Evolutionary conservation across 2,113 vertebrate genomes (phyloP), one percentile per base, ranked within the genome.

Genomic region (Empidonax traillii): DNA sequence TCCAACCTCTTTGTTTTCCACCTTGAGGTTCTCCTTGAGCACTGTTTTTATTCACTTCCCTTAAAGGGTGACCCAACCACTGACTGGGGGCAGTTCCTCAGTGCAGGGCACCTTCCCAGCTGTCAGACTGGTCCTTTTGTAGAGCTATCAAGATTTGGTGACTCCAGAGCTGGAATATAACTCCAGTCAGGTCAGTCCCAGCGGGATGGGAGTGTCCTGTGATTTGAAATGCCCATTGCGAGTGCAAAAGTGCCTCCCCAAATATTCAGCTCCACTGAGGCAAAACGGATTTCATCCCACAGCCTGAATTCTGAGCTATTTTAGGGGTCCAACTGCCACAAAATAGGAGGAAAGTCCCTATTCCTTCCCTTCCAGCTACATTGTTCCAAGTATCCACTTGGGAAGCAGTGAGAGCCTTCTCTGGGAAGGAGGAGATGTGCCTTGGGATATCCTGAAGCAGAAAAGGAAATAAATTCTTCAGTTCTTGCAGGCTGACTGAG

Each of bases 21-120:
- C 35, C 35, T 31, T 20, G 17, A 52, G 65, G 49, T 39, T 67
- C 33, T n/a, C 14, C 31, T 53, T 46, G 22, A 59, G 22, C 10
- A 43, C 27, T 9, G 15, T 37, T 93, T 21, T 28, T 47, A 53
- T 55, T 66, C 28, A 14, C 55, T 88, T 72, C 17, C 14, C 49
- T 24, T 21, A 11, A 6, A 41, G 41, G 8, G 35, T 37, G 35
- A 84, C 46, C 12, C 62, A 46, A 0, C 20, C 75, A 18, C 31
- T 41, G 37, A 15, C 6, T 4, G 5, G 21, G 74, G 30, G 52
- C 23, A 15, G 9, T 9, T 63, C 23, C 35, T 44, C 43, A 0
- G 2, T 9, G 14, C 0, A 0, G 14, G 8, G 3, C 33, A 76
- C 16, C 41, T 67, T 90, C 73, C 41, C 58, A 39, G 5, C 8